Evolutionary conservation across 2,113 vertebrate genomes (phyloP).

Genomic region (Dipodomys merriami): DNA sequence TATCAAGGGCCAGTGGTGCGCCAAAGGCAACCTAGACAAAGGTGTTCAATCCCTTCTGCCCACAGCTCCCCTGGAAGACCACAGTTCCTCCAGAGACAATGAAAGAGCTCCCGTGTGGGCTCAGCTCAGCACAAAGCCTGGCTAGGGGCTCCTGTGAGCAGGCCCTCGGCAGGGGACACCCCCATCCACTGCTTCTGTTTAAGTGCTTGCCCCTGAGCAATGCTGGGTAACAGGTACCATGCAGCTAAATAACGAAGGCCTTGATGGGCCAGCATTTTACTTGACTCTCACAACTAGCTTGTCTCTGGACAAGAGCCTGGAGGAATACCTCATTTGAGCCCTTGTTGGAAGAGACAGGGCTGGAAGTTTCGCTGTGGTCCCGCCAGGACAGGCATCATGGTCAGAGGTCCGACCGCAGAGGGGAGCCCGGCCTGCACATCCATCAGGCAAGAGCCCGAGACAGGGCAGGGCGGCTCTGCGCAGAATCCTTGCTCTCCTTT

Average conservation of each 20-base stretch:
- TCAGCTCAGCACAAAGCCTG: not conserved
- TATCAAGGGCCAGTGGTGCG: accelerated
- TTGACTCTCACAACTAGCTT: no score
- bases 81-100: no score
- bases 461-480: not conserved
- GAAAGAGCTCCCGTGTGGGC: not conserved
- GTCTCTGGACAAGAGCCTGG: not conserved
- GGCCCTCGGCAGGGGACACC: not conserved
- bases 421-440: accelerated
- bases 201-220: not conserved
- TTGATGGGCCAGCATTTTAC: not conserved
- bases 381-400: no score
- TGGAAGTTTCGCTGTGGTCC: not conserved
- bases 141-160: not conserved
- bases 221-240: not conserved
- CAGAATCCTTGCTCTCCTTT: no score
- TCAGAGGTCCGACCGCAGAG: not conserved
- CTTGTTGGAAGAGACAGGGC: not conserved
- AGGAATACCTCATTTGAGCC: not conserved
- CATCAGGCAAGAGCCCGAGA: not conserved
- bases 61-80: not conserved
- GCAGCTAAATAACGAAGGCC: not conserved
- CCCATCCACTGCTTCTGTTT: not conserved
- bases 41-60: not conserved
- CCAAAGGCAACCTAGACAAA: not conserved